Base-by-base conservation (phyloP, 2,113 vertebrate genomes). In the Nannospalax galili region DNA sequence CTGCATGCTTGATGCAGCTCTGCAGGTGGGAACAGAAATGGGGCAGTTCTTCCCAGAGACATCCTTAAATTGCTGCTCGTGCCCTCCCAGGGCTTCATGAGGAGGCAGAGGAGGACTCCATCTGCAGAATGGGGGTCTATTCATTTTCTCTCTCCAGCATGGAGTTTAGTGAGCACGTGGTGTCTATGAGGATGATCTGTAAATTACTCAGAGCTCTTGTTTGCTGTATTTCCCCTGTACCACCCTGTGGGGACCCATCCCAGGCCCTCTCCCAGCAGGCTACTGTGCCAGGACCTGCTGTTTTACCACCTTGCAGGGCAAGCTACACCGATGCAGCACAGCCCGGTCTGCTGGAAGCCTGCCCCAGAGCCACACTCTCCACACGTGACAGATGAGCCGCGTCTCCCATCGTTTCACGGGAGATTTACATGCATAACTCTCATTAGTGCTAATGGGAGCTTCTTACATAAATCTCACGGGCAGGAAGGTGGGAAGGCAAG, bases 401-500 rank as follows among this genome's bases (percentile, higher is more conserved):
- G 60, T 72, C 96, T 93, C 95, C 92, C 85, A 10, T 96, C 72
- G 5, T 91, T 92, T 74, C 97, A 81, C 12, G 82, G 92, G 96
- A 94, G 87, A 92, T 96, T 97, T 97, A 94, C 96, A 40, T 24
- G 87, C 69, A 20, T n/a, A 72, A 85, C 97, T 97, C 97, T 97
- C 96, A 93, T 32, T 64, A 52, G 85, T 32, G 96, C 97, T 97
- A 73, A 94, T 95, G 91, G 89, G 87, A 95, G 81, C 79, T 97
- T 97, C 94, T 93, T 60, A 93, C 15, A 56, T 93, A 96, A 96
- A 97, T 96, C 93, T 96, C 79, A 35, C 52, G 40, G 1, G 60
- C 8, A 1, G 48, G 65, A 60, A 69, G 93, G 72, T 96, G 84
- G 69, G 88, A 75, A 90, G 74, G 30, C 45, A 65, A 5, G 30